Conservation (phyloP, 1,140 invertebrate species). For the Brachionus sp. region DNA sequence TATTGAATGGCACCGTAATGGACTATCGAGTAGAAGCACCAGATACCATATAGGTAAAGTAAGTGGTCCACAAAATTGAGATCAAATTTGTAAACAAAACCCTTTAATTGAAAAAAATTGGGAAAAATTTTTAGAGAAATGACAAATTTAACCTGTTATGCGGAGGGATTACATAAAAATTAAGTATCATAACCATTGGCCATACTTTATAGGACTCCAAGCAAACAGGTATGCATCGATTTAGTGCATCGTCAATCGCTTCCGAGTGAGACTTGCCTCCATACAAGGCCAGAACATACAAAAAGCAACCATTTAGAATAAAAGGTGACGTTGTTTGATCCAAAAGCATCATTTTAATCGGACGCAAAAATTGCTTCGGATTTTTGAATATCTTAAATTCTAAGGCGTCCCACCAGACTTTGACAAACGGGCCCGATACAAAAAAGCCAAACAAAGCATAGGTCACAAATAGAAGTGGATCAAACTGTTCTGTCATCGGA, state of each 20-base stretch:
- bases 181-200: neutral
- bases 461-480: neutral
- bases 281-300: neutral
- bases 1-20: neutral
- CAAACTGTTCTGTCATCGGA: neutral
- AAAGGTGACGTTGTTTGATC: neutral
- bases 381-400: conserved; percentile 13
- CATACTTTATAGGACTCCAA: conserved; percentile 31
- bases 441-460: conserved; percentile 8
- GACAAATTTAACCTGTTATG: neutral
- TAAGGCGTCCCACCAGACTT: conserved; percentile 3
- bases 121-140: neutral
- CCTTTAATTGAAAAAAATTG: neutral
- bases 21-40: neutral
- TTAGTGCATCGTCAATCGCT: neutral
- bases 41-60: conserved; percentile 2
- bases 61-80: conserved; percentile 17
- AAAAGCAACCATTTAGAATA: neutral
- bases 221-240: neutral
- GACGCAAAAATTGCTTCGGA: neutral
- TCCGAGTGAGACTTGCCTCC: neutral
- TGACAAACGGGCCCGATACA: neutral
- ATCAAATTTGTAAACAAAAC: conserved; percentile 17
- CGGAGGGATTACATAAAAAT: conserved; percentile 24
- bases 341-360: conserved; percentile 11